Base-by-base conservation (phyloP, 2,888 invertebrate genomes). In the Desoria tigrina region DNA sequence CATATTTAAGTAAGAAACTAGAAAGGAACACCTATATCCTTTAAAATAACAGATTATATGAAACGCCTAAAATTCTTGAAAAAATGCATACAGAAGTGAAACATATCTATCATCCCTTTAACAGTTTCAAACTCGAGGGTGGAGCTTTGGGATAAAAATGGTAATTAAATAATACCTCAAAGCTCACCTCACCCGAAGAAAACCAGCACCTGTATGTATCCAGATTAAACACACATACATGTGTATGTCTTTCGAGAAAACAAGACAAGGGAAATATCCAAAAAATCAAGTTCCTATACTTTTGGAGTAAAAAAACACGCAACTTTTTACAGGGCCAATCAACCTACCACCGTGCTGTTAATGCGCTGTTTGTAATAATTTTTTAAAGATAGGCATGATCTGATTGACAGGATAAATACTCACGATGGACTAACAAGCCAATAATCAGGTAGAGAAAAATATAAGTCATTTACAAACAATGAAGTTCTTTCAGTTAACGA, bases 131-230 rank as follows among this genome's bases (percentile, higher is more conserved):
- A 55, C 64, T 37, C 53, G 58, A 51, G 54, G 64, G 64, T 45
- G 64, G 63, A 58, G 59, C 39, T 59, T 42, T 59, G 59, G 54
- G 56, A 51, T 59, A 32, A 61, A 60, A 60, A 54, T 23, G 39
- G 51, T 62, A 68, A 68, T 68, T 68, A 68, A 65, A 55, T 56
- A 62, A 61, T 65, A 61, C 62, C 68, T 59, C 18, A 58, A 32
- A 62, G 68, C 62, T 68, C 65, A 65, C 65, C 67, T 68, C 67
- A 68, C 64, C 63, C 61, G 67, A 65, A 42, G 58, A 65, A 66
- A 59, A 51, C 23, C 24, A 51, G 51, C 51, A 4, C 16, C 51
- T 24, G 51, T 45, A 16, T 16, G 16, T 4, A 45, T 16, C 7
- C 51, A 51, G 51, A 24, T 24, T 49, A 49, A 49, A 24, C 23